phyloP scores from a whole-genome alignment of 2,113 vertebrate genomes.

The Vulpes vulpes region DNA sequence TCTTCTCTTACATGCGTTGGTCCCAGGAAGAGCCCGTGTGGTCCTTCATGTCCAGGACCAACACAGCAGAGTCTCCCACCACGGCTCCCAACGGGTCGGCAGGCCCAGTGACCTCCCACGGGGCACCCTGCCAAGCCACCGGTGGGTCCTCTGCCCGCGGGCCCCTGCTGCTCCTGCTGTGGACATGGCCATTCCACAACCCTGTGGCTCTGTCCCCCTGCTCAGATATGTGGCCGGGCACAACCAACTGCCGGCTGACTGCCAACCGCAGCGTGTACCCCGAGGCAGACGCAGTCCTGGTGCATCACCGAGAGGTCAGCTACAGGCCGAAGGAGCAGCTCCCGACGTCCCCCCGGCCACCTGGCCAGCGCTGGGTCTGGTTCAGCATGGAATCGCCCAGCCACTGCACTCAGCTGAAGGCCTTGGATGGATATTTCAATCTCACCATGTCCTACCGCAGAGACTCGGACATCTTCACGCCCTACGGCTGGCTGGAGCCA shows the following conservation, averaged over 20 bases:
- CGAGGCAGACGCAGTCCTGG: not conserved
- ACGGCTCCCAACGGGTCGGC: rapidly evolving
- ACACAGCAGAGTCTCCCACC: rapidly evolving
- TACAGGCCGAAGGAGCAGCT: rapidly evolving
- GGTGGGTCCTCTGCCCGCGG: rapidly evolving
- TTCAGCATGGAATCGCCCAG: constrained; percentile 76
- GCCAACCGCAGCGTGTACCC: not conserved
- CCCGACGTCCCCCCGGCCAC: not conserved
- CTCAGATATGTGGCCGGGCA: rapidly evolving
- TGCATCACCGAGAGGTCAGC: constrained; percentile 78
- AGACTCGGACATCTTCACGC: constrained; percentile 80
- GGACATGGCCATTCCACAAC: constrained; percentile 63
- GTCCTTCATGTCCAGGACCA: rapidly evolving
- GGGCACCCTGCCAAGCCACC: not conserved
- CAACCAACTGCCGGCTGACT: not conserved
- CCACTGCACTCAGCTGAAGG: not conserved
- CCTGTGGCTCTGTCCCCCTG: not conserved
- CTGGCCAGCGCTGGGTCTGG: constrained; percentile 82
- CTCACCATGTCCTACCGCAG: constrained; percentile 82
- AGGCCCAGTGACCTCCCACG: too few relatives aligned
- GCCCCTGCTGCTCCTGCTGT: constrained; percentile 66
- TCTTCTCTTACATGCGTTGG: constrained; percentile 15
- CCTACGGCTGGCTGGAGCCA: constrained; percentile 78
- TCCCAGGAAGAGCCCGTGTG: rapidly evolving
- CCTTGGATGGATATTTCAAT: constrained; percentile 81